phyloP scores from a whole-genome alignment of 2,113 vertebrate genomes.

The Motacilla alba region DNA sequence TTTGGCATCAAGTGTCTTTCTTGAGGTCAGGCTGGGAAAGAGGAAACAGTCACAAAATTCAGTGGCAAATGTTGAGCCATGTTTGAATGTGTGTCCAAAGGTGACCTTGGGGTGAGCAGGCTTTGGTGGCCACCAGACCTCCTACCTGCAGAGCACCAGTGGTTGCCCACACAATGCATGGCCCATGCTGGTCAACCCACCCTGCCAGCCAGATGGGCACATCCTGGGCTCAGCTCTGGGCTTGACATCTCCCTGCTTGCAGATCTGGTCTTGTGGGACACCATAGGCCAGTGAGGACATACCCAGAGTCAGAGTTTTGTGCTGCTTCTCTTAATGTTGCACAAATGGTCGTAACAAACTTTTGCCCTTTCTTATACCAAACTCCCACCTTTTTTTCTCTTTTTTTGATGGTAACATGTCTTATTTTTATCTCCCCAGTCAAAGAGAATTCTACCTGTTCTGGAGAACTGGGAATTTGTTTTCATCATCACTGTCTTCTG shows the following conservation, averaged over 20 bases:
- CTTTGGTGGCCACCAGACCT: background rate
- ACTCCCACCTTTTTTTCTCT: fast-evolving
- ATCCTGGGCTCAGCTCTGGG: background rate
- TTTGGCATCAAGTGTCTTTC: background rate
- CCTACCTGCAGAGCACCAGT: background rate
- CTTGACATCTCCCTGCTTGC: background rate
- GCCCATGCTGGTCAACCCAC: background rate
- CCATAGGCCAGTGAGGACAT: background rate
- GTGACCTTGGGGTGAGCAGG: background rate
- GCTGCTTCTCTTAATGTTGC: background rate
- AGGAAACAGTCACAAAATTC: background rate
- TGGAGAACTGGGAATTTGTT: background rate
- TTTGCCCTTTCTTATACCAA: background rate
- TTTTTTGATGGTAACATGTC: background rate
- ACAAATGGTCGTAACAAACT: background rate
- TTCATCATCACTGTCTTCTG: background rate
- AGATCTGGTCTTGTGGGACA: background rate
- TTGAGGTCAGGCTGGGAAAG: background rate
- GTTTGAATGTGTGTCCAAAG: background rate
- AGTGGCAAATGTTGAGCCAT: fast-evolving
- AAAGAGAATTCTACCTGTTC: background rate
- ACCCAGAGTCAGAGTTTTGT: background rate
- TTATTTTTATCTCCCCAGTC: background rate
- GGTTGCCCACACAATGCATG: fast-evolving
- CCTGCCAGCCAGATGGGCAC: background rate